Base-by-base conservation (phyloP, 2,888 invertebrate species). In the Eristalis pertinax region DNA sequence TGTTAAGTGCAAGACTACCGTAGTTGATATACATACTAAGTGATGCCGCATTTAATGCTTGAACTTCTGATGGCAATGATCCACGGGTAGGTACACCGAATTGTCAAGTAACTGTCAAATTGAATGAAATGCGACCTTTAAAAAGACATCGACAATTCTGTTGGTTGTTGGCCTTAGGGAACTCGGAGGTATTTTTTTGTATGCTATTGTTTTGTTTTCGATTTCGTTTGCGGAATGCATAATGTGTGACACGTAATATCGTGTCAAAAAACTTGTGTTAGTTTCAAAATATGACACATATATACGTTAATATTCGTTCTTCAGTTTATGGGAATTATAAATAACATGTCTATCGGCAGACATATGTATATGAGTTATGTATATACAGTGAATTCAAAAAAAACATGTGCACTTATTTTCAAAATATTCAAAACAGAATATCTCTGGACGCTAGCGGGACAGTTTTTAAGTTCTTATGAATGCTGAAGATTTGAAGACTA, bases 121-220 rank as follows among this genome's bases (percentile, higher is more conserved):
- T 4, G 13, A 32, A 32, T 38, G 19, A 50, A 50, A 50, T 26
- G 35, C 63, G 63, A 77, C 77, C 77, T 77, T 69, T 50, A 56
- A n/a, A 63, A 35, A 69, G n/a, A 50, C 62, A 77, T 50, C 50
- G 50, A 8, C 50, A 5, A 43, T 15, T 50, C 50, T 77, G 58
- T 63, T 50, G 69, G 63, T 62, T 69, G 63, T 35, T 22, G 77
- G 69, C 77, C 77, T 77, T 62, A 77, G 35, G 32, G 43, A 15
- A 43, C 63, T 32, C 22, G 11, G 50, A 50, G 62, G 13, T 63
- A 35, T 77, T 35, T 43, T 29, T 50, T 50, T 68, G 60, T 63
- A 35, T 69, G 77, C 60, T 68, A 68, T 24, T 63, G 19, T 69
- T 70, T 13, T 38, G 26, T 50, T 77, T 69, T 62, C 38, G 35